A percentile compares a stretch with the other conserved stretches of the same genome.
Evolutionary conservation across 2,113 vertebrate genomes (phyloP).

Genomic region (Gymnorhina tibicen): DNA sequence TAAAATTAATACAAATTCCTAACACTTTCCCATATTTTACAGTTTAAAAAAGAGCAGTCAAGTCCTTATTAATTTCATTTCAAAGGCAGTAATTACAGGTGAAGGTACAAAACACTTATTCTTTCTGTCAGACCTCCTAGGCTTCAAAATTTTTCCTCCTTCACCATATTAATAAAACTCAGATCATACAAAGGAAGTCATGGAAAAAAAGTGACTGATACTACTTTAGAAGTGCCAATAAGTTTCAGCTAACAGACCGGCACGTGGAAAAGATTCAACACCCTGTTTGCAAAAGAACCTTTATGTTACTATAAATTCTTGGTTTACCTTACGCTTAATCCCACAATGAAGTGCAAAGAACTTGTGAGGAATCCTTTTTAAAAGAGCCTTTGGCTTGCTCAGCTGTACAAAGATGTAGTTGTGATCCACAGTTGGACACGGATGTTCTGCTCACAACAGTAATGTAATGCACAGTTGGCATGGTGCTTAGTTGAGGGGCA

Average conservation of each 20-base stretch:
- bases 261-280: not conserved
- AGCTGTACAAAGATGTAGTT: not conserved
- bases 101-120: not conserved
- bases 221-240: not conserved
- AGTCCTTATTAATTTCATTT: not conserved
- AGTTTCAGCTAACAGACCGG: not conserved
- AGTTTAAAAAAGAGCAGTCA: not conserved
- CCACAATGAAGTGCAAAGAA: not conserved
- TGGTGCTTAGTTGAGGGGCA: accelerated
- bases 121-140: not conserved
- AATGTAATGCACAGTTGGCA: not conserved
- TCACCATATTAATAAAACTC: not conserved
- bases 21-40: not conserved
- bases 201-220: not conserved
- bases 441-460: not conserved
- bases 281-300: not conserved
- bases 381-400: not conserved
- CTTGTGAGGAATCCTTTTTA: not conserved
- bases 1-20: not conserved
- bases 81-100: not conserved
- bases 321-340: not conserved
- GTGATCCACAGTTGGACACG: not conserved
- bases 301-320: not conserved
- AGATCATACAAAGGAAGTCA: not conserved
- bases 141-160: not conserved